Base-by-base conservation (phyloP, 1,140 invertebrate genomes). In the Wasmannia auropunctata region DNA sequence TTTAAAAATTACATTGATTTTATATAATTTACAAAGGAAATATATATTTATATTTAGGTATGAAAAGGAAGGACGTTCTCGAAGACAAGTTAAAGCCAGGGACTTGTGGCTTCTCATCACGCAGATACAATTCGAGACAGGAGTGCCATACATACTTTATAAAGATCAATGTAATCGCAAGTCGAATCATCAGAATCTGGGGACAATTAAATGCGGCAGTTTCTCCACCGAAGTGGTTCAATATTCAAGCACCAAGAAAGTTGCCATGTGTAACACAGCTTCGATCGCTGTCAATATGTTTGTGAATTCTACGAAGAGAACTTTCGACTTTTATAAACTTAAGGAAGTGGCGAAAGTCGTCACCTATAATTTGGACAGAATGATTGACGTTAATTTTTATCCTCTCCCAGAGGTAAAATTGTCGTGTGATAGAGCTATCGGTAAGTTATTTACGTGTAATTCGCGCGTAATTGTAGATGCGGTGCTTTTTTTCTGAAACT, bases 121-220 rank as follows among this genome's bases (percentile, higher is more conserved):
- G 88, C 97, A 98, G 93, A 97, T 98, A 5, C 99, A 99, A 96
- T 98, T 99, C 3, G 99, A 99, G 96, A 99, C 99, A n/a, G 99
- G 99, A 25, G 99, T 98, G 19, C 99, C 99, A 6, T 99, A 99
- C 93, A 99, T 99, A 98, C 94, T 99, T 0, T 99, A 99, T 93
- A 99, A 99, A 95, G 99, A 99, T 96, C 96, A 98, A 37, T 99
- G 99, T 92, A 99, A 99, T 93, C 95, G 97, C 7, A 99, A 99
- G 95, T 98, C 98, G 72, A 99, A 99, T 94, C 99, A 99, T 93
- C 97, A 99, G 95, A 99, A 99, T 95, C 94, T 99, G 16, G 99
- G 99, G 34, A 99, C 99, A 8, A 99, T 99, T 87, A 99, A 99
- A 95, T 99, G 99, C 94, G 99, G 98, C 86, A 99, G 99, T 95